phyloP scores from a whole-genome alignment of 2,797 vertebrate genomes.

The Vespertilio murinus region DNA sequence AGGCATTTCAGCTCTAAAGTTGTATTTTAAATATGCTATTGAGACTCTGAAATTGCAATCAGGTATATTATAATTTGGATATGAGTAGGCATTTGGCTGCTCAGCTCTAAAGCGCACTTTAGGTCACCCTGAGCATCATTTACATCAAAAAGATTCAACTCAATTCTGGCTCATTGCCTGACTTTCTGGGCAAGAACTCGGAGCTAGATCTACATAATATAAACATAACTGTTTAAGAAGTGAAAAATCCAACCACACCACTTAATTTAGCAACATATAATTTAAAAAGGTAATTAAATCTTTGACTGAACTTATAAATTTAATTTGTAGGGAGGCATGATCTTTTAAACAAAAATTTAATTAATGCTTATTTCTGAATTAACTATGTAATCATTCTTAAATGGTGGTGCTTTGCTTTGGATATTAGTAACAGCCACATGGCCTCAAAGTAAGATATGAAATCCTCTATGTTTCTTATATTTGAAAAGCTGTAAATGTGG shows the following conservation, averaged over 20 bases:
- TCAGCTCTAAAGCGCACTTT: not conserved
- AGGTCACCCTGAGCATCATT: slow-evolving; percentile 49
- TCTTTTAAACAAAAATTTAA: slow-evolving; percentile 57
- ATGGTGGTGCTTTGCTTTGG: not conserved
- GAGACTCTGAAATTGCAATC: slow-evolving; percentile 51
- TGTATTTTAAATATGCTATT: not conserved
- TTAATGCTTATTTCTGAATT: slow-evolving; percentile 49
- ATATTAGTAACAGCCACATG: not conserved
- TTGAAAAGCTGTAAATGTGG: not conserved
- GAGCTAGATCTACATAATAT: not conserved
- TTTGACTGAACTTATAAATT: slow-evolving; percentile 56
- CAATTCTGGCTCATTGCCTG: not conserved
- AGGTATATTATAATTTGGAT: slow-evolving; percentile 19
- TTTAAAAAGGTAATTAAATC: slow-evolving; percentile 49
- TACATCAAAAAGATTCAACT: slow-evolving; percentile 46
- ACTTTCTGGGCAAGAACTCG: not conserved
- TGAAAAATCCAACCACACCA: not conserved
- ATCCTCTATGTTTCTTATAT: not conserved
- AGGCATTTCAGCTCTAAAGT: slow-evolving; percentile 30
- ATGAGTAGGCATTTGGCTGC: not conserved
- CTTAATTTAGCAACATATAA: slow-evolving; percentile 33
- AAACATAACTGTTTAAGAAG: not conserved
- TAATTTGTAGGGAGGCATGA: slow-evolving; percentile 25
- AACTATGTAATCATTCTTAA: not conserved
- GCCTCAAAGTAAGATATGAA: not conserved